Conservation (phyloP, 2,797 vertebrate species). For the Dermochelys coriacea region DNA sequence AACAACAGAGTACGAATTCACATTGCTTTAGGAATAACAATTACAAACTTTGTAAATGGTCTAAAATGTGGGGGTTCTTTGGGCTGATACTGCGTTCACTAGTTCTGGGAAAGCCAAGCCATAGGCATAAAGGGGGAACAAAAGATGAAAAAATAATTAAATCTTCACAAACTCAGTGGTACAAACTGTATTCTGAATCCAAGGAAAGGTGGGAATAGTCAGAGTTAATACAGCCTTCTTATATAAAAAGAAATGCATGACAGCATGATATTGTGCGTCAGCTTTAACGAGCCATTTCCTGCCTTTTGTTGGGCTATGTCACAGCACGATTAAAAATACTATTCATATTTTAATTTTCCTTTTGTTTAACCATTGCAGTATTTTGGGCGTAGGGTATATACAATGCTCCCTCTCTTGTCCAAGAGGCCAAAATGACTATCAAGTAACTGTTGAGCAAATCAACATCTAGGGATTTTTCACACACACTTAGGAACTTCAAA, state of each 20-base stretch:
- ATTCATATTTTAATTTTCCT: not conserved
- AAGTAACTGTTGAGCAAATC: not conserved
- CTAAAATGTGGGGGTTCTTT: too few species aligned
- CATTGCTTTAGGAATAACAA: not conserved
- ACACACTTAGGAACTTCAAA: not conserved
- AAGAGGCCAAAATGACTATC: not conserved
- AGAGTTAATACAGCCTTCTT: too few species aligned
- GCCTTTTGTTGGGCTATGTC: not conserved
- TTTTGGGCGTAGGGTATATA: not conserved
- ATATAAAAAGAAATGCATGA: not conserved
- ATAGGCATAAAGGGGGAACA: not conserved
- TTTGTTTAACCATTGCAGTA: not conserved
- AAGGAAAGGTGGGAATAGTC: not conserved
- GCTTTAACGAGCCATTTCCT: not conserved
- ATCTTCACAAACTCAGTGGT: rapidly evolving
- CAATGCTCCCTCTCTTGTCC: not conserved
- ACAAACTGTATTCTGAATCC: rapidly evolving
- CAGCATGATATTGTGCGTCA: not conserved
- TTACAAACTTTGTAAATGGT: not conserved
- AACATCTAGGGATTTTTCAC: not conserved
- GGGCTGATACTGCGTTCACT: not conserved
- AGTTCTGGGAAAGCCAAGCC: not conserved
- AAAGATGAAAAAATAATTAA: rapidly evolving
- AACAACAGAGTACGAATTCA: not conserved
- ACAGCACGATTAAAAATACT: not conserved